Evolutionary conservation across 2,113 vertebrate species (phyloP).

Genomic region (cattle (Bos taurus)): ARS-UCD2.0 NC_037345.1:11745001-11745500

Average conservation of each 20-base stretch:
- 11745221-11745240: background rate
- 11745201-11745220: background rate
- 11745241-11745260: background rate
- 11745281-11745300: background rate
- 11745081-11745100: background rate
- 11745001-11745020: fast-evolving
- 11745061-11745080: background rate
- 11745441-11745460: background rate
- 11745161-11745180: background rate
- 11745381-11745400: background rate
- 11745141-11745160: background rate
- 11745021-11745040: background rate
- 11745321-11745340: background rate
- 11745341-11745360: background rate
- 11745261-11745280: background rate
- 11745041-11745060: background rate
- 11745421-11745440: background rate
- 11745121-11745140: background rate
- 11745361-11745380: background rate
- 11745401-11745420: background rate
- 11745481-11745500: background rate
- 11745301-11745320: background rate
- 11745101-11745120: background rate
- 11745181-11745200: background rate
- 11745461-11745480: background rate